Conservation (phyloP, 2,888 invertebrate species). For the Conistra vaccinii region DNA sequence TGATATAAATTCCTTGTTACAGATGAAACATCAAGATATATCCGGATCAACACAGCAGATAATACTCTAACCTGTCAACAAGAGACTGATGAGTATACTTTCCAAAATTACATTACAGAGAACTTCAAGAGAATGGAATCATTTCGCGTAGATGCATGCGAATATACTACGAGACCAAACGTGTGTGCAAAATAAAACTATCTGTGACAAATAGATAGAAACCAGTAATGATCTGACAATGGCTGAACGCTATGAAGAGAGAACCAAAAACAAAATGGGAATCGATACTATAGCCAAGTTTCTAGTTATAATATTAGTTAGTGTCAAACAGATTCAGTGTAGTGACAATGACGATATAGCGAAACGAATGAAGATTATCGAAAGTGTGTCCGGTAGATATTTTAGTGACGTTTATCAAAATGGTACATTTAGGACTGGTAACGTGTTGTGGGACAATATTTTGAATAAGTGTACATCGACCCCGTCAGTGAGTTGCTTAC, state of each 20-base stretch:
- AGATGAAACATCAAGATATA: constrained; percentile 55
- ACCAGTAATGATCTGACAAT: constrained; percentile 81
- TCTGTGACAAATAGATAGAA: constrained; percentile 20
- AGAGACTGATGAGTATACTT: constrained; percentile 66
- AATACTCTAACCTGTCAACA: constrained; percentile 51
- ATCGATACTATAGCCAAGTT: constrained; percentile 71
- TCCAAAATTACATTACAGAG: constrained; percentile 70
- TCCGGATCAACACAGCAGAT: constrained; percentile 37
- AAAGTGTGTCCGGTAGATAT: constrained; percentile 81
- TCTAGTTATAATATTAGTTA: constrained; percentile 76
- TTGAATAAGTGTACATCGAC: constrained; percentile 93
- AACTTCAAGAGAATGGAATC: constrained; percentile 76
- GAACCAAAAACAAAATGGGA: constrained; percentile 65
- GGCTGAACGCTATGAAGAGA: constrained; percentile 70
- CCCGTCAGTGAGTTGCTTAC: constrained; percentile 94
- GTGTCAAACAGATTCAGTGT: constrained; percentile 73
- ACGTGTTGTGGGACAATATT: constrained; percentile 94
- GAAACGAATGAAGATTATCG: constrained; percentile 80
- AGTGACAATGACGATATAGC: constrained; percentile 76
- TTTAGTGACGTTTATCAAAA: constrained; percentile 85
- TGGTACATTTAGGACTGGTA: constrained; percentile 90
- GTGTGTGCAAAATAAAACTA: constrained; percentile 45
- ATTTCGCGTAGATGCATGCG: constrained; percentile 61
- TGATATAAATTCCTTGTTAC: constrained; percentile 52
- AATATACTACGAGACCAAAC: constrained; percentile 47